Evolutionary conservation across 2,797 vertebrate species (phyloP), one percentile per base, ranked within the genome.

Genomic region (Arctocebus calabarensis): DNA sequence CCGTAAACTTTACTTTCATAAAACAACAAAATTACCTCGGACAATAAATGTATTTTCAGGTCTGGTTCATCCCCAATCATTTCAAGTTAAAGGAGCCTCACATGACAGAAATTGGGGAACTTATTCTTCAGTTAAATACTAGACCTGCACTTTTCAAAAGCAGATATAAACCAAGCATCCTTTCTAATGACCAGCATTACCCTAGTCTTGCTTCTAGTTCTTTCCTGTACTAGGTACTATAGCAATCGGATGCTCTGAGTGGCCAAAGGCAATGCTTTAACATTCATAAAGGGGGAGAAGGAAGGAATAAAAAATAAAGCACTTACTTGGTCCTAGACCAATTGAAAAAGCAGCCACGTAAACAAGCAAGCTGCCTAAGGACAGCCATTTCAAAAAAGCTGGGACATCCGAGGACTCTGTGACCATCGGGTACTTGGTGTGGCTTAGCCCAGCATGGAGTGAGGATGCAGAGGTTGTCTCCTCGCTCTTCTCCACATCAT

Each of bases 281-380:
- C 79, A 84, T 75, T 27, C 17, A 62, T 20, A 93, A 92, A 34
- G n/a, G 1, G 5, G 87, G 3, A 94, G 55, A 73, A n/a, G n/a
- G 43, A 91, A 90, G 81, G 29, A 93, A 17, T 89, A 87, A 84
- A 83, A 95, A 96, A 95, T 22, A 0, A 97, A 97, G 95, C 92
- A 98, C 99, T 99, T 99, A 99, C 99, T 99, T 98, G 99, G 99
- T 97, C 99, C 99, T 68, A 99, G 99, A 97, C 99, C 99, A 97
- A 99, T 98, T 94, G 99, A 99, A 98, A 99, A 99, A 74, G 99
- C 99, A 91, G 99, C 99, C 83, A 99, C 98, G 82, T 99, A 99
- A 92, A 99, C 97, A 97, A 99, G 99, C 94, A 99, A 98, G 95
- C 99, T 99, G 98, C 99, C 98, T 97, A 99, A 96, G 0, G 99